Base-by-base conservation (phyloP, 2,888 invertebrate genomes). In the Diplolepis rosae region DNA sequence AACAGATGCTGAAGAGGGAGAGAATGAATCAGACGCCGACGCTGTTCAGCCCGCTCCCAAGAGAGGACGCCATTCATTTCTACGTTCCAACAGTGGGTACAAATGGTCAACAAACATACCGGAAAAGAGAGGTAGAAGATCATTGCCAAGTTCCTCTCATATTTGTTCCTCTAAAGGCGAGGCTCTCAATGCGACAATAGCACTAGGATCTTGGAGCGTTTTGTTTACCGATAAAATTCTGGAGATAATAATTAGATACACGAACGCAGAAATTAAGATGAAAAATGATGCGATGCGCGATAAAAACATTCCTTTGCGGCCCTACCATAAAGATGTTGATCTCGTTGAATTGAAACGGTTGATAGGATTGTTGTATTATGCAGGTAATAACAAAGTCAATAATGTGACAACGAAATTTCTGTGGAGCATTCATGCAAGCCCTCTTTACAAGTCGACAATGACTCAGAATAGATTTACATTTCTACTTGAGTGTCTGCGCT, bases 401-500 rank as follows among this genome's bases (percentile, higher is more conserved):
- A 27, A 56, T 4, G 42, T 11, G 9, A 13, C n/a, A 0, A 39
- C 39, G 4, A 61, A 4, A 6, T 6, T 39, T 24, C 51, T 45
- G 24, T 69, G 69, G 66, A 11, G 22, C 2, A 13, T n/a, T 51
- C 48, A 61, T 45, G 48, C 65, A 15, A 69, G 67, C 42, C 70
- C 73, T 6, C 28, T 73, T 61, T 77, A 72, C 48, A 24, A 70
- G 18, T 42, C 65, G 6, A 71, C 72, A 24, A 79, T 80, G 76
- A 13, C 74, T n/a, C 67, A 45, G 4, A 68, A 68, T 30, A 61
- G 76, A 45, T 79, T 78, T 61, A 30, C 28, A 22, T 77, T 75
- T 71, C 39, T 79, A 22, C 39, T 68, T 0, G 51, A 35, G 24
- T 72, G 67, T 22, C 45, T 80, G 18, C 69, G 76, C 7, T 79